phyloP scores from a whole-genome alignment of 2,113 vertebrate species.

The Hemiscyllium ocellatum region DNA sequence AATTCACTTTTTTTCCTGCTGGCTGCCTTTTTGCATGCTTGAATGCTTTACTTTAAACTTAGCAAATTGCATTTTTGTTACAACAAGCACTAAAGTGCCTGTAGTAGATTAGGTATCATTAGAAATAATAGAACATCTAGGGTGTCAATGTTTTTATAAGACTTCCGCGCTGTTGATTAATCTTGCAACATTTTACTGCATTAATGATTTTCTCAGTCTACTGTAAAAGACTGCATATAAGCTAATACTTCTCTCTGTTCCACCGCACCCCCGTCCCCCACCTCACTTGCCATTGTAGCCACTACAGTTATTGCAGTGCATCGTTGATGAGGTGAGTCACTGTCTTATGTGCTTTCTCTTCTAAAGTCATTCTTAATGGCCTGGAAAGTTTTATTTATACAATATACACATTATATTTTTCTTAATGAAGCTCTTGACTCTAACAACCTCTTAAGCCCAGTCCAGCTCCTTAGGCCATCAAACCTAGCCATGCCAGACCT shows the following conservation, averaged over 20 bases:
- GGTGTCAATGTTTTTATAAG: conserved; percentile 94
- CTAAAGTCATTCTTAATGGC: conserved; percentile 99
- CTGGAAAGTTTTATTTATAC: conserved; percentile 80
- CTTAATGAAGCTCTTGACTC: conserved; percentile 29
- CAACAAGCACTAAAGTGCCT: conserved; percentile 98
- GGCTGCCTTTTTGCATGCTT: conserved; percentile 86
- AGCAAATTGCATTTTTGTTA: conserved; percentile 98
- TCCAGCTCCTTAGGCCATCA: conserved; percentile 37
- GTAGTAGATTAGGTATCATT: conserved; percentile 99
- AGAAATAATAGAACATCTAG: conserved; percentile 99
- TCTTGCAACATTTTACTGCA: conserved; percentile 99
- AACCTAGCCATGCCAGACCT: conserved; percentile 44
- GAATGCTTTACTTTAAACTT: conserved; percentile 99
- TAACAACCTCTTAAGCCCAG: neutral
- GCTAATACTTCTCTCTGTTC: conserved; percentile 75
- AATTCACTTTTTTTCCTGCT: conserved; percentile 91
- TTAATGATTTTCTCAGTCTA: conserved; percentile 97
- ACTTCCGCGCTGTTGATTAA: conserved; percentile 99
- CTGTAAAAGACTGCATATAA: conserved; percentile 88
- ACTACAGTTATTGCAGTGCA: conserved; percentile 98
- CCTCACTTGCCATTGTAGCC: conserved; percentile 72
- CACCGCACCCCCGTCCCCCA: conserved; percentile 43
- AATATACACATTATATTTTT: conserved; percentile 33
- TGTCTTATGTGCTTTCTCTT: conserved; percentile 99
- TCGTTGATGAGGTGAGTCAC: conserved; percentile 99